Base-by-base conservation (phyloP, 2,888 invertebrate genomes). In the Ichneumon xanthorius region DNA sequence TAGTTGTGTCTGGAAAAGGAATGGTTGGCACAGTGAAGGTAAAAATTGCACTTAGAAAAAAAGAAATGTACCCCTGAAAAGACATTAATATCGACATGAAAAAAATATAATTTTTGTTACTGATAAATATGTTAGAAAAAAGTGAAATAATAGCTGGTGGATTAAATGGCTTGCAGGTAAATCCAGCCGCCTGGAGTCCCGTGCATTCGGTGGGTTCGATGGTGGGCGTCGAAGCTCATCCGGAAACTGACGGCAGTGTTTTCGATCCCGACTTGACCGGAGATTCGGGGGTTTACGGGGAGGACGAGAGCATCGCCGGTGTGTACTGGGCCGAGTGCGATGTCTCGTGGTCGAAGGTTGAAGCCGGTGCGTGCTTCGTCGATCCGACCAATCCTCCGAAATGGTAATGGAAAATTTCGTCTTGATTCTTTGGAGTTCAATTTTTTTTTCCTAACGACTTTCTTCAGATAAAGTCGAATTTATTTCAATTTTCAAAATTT, bases 131-230 rank as follows among this genome's bases (percentile, higher is more conserved):
- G 0, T 45, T 14, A 45, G 16, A 3, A 45, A 16, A 45, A 0
- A 3, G 0, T 37, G 30, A n/a, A 37, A 61, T 26, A 48, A 33
- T 19, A 11, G 67, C n/a, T 33, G 65, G 53, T 37, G 33, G 61
- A 45, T 67, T 11, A 67, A 58, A 26, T 37, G 65, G 63, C 3
- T 70, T 82, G 70, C 50, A 93, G 93, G 91, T 94, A 90, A 97
- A 97, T 94, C 97, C 97, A 26, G 95, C 97, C 90, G 97, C 97
- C 40, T 97, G 98, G 97, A 97, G 97, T 91, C 98, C 98, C 22
- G 97, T 97, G n/a, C 95, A 97, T 87, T 97, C 97, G 91, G 97
- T 97, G 9, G 98, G 98, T 11, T 97, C 97, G 33, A 96, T 97
- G 94, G 94, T 95, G 2, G 97, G 97, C 1, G 97, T 97, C 90